phyloP scores from a whole-genome alignment of 2,797 vertebrate species.

The Anguilla obscura region DNA sequence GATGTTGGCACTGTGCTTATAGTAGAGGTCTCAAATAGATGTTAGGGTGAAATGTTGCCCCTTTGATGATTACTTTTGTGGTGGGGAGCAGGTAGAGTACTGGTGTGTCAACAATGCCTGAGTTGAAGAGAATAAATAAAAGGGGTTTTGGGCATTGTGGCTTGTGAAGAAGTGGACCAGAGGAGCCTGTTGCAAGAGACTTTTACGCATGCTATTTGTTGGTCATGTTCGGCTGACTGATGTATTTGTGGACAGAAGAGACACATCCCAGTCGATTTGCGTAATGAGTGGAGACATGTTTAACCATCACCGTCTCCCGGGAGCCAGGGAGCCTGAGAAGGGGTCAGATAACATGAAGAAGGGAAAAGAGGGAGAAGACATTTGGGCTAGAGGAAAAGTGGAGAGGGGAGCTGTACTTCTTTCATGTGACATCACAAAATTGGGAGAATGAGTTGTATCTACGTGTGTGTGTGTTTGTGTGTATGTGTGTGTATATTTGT shows the following conservation, averaged over 20 bases:
- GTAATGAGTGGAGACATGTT: background rate
- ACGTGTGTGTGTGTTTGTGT: background rate
- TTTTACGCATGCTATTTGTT: background rate
- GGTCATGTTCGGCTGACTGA: background rate
- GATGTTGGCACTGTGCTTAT: background rate
- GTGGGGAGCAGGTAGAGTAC: background rate
- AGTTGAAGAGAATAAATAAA: background rate
- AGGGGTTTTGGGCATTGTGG: background rate
- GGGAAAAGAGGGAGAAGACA: background rate
- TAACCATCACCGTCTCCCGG: background rate
- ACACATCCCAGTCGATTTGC: background rate
- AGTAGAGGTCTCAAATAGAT: background rate
- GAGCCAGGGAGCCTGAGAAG: background rate
- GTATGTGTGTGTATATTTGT: slow-evolving; percentile 21
- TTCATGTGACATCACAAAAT: slow-evolving; percentile 15
- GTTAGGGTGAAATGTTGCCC: background rate
- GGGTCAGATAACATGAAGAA: background rate
- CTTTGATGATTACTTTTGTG: background rate
- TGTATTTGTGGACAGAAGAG: background rate
- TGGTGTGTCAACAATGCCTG: background rate
- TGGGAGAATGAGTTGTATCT: slow-evolving; percentile 10
- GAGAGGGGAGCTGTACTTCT: background rate
- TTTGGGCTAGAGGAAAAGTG: background rate
- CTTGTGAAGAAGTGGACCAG: background rate
- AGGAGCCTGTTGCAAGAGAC: background rate